phyloP scores from a whole-genome alignment of 2,113 vertebrate species.

The Alexandromys fortis region DNA sequence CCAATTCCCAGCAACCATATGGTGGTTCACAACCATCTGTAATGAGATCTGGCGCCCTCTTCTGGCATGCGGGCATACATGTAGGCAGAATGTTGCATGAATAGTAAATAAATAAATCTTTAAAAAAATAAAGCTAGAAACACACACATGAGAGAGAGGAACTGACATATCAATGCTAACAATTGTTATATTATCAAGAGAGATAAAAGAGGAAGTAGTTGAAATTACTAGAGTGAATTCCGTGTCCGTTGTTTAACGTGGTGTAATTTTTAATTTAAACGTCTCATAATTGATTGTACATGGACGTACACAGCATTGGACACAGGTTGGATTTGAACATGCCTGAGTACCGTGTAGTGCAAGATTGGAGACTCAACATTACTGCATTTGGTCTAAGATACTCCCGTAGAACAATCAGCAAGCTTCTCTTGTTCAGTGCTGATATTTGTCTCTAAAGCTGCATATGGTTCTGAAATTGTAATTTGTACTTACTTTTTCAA shows the following conservation, averaged over 20 bases:
- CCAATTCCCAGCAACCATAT: too few species aligned
- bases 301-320: neutral
- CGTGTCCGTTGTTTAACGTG: neutral
- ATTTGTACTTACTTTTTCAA: neutral
- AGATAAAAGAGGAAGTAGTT: neutral
- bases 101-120: too few species aligned
- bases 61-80: too few species aligned
- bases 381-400: neutral
- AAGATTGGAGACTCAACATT: neutral
- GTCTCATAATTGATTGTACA: neutral
- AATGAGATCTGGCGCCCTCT: too few species aligned
- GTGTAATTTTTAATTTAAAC: constrained; percentile 43
- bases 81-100: too few species aligned
- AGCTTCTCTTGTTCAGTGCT: neutral
- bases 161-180: neutral
- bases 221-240: neutral
- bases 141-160: neutral
- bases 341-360: neutral
- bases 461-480: neutral
- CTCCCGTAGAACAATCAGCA: neutral
- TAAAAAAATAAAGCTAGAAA: neutral
- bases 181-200: neutral
- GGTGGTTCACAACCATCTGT: too few species aligned
- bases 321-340: neutral
- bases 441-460: neutral